Evolutionary conservation across 2,113 vertebrate species (phyloP), one percentile per base, ranked within the genome.

Genomic region (Spermophilus dauricus): DNA sequence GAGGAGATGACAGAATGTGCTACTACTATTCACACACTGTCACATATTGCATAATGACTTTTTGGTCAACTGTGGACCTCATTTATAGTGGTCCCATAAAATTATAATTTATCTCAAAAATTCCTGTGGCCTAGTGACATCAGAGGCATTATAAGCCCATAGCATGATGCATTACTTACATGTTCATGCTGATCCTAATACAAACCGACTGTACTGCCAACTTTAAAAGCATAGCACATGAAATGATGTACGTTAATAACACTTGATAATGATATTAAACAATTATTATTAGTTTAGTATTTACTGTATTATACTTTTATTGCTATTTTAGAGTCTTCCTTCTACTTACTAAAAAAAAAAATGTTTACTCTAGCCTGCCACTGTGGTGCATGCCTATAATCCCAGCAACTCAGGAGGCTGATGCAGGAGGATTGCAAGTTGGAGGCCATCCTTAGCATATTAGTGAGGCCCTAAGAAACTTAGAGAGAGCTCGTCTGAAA

Each of bases 21-120:
- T 10, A 30, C 7, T 61, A 20, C 7, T 26, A 22, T 16, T 18
- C 77, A 80, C 77, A 48, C 16, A 11, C 2, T 58, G 14, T 28
- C 1, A 22, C 42, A 12, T 5, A 9, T 13, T 28, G 2, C 2
- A 56, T 11, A 34, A 34, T 0, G 17, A n/a, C n/a, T 12, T 67
- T 24, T 18, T 11, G 20, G n/a, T 18, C 10, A 30, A 8, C 4
- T 24, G 72, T n/a, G 32, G 34, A 53, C 34, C 48, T 37, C 3
- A 72, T 1, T 1, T 65, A 18, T 13, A 17, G 5, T 42, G 28
- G n/a, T 16, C 2, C 37, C 18, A 17, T 63, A 8, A 58, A 32
- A 24, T 81, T 56, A 37, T 37, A 24, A 81, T 11, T 18, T 4
- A 18, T 14, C 34, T 56, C 9, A 53, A 53, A 80, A 18, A 24